These are phyloP conservation scores for Abramis brama DNA, from an alignment of 2,113 vertebrate genomes.

Conservation along the genomic window DNA sequence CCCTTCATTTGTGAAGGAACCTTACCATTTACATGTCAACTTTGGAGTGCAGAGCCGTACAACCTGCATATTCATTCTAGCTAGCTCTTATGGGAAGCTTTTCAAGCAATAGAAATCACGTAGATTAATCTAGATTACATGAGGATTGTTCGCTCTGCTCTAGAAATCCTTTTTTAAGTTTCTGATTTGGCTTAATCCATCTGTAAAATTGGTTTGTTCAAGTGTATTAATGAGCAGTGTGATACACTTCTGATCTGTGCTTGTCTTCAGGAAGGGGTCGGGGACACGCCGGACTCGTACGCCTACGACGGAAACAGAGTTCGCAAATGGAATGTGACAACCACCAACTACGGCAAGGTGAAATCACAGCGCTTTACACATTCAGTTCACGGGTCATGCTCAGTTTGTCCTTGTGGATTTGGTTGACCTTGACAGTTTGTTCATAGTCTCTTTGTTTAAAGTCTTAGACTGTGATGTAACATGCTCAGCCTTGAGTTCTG, in stretches of 20 bases:
- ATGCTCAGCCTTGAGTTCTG: not conserved
- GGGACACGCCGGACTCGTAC: conserved; percentile 93
- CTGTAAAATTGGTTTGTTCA: not conserved
- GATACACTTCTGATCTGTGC: not conserved
- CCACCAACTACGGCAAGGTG: conserved; percentile 97
- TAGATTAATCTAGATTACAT: not conserved
- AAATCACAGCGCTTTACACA: conserved; percentile 52
- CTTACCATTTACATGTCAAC: not conserved
- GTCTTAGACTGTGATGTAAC: not conserved
- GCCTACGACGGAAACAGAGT: conserved; percentile 97
- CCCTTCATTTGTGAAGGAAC: not conserved
- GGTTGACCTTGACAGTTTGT: not conserved
- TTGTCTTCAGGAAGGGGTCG: conserved; percentile 88
- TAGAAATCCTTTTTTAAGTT: no score
- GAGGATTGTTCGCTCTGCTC: not conserved
- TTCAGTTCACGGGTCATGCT: not conserved
- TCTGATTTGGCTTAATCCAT: no score
- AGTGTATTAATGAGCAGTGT: not conserved
- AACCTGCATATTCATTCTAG: not conserved
- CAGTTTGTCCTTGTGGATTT: not conserved
- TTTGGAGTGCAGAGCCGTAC: not conserved
- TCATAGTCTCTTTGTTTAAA: not conserved
- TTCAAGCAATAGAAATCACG: not conserved
- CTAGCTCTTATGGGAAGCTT: not conserved
- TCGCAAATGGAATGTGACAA: conserved; percentile 97